Conservation (phyloP, 2,113 vertebrate species). For the Abramis brama region DNA sequence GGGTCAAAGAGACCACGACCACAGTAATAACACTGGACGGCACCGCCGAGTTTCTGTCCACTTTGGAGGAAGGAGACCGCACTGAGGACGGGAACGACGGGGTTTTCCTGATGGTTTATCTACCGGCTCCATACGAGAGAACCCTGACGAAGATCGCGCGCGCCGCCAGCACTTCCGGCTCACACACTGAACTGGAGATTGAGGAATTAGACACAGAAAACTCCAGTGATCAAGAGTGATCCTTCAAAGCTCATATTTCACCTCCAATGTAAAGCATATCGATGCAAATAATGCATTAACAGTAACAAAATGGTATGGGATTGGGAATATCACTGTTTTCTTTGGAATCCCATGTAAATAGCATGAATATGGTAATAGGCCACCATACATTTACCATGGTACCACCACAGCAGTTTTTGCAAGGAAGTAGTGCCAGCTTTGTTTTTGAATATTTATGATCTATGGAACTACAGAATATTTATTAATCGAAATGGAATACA, state of each 20-base stretch:
- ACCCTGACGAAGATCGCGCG: conserved; percentile 78
- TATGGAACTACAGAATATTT: neutral
- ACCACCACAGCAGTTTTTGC: neutral
- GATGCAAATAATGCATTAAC: neutral
- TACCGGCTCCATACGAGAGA: conserved; percentile 84
- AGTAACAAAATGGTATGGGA: neutral
- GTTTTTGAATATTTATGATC: neutral
- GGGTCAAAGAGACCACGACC: conserved; percentile 62
- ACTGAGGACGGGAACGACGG: conserved; percentile 68
- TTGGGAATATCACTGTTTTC: neutral
- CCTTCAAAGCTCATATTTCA: neutral
- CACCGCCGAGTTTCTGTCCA: conserved; percentile 17
- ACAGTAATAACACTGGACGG: conserved; percentile 79
- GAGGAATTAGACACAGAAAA: neutral
- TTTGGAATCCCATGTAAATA: neutral
- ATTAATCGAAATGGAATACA: neutral
- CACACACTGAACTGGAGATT: conserved; percentile 31
- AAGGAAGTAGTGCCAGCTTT: neutral
- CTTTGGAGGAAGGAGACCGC: conserved; percentile 66
- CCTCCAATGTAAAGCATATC: neutral
- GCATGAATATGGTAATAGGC: neutral
- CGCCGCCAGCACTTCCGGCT: conserved; percentile 71
- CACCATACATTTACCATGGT: neutral
- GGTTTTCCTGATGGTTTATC: conserved; percentile 73
- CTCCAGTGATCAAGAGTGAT: neutral